Evolutionary conservation across 2,797 vertebrate species (phyloP), one percentile per base, ranked within the genome.

Genomic region (Arrhamphus sclerolepis): DNA sequence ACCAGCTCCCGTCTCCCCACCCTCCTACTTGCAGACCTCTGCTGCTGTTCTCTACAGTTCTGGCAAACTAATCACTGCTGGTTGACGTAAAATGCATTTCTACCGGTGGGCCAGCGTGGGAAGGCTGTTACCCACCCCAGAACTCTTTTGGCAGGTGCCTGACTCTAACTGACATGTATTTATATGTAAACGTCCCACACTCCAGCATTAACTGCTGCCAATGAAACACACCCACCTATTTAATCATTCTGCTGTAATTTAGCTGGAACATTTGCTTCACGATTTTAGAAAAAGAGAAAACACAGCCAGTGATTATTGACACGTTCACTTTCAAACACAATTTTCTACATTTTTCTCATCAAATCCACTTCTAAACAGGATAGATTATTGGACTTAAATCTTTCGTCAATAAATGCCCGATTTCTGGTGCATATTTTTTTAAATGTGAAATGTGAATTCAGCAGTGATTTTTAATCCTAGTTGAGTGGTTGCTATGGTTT

Each of bases 241-340:
- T 61, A 22, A 50, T 51, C 0, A 31, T 43, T 3, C 17, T 26
- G 31, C 13, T 34, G 56, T 18, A 26, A 24, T 61, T 31, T 21
- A 4, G 8, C n/a, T n/a, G 2, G 0, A 0, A 21, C 11, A 22
- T 10, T 16, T 1, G 44, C 20, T 19, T 22, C 20, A 46, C 13
- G 20, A 46, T 46, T 46, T 46, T 46, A 10, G 20, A 19, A 44
- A 19, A 42, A 19, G 14, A 5, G 10, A 14, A 46, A 11, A 6
- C 20, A 22, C 43, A 6, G 20, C 3, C 43, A 6, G 5, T 6
- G 3, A 46, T 21, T 14, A 21, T 20, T 22, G 14, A 22, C 11
- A 22, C 10, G 10, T 46, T 44, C 10, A 46, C 11, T 14, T 6
- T 19, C 1, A 42, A 6, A 46, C 9, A 11, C 2, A 6, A 14